A percentile compares a stretch with the other conserved stretches of the same genome.
Conservation (phyloP, 2,888 invertebrate species). For the Prosopocoilus inquinatus region DNA sequence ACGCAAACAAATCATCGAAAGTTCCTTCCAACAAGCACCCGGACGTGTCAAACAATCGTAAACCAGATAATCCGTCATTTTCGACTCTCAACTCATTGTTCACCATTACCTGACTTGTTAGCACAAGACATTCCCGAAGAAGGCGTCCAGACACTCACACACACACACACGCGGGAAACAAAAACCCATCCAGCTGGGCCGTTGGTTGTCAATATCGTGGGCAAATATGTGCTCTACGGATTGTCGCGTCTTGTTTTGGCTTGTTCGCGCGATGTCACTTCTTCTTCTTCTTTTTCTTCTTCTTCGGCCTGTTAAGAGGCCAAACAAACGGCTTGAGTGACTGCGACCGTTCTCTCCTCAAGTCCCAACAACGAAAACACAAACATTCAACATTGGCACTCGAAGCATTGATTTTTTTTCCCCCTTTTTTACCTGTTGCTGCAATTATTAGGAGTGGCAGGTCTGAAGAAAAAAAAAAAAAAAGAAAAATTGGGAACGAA, state of each 20-base stretch:
- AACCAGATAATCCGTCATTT: too few species aligned
- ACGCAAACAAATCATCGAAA: too few species aligned
- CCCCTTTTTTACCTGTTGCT: too few species aligned
- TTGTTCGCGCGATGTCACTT: slow-evolving; percentile 49
- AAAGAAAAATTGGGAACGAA: too few species aligned
- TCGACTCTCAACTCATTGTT: too few species aligned
- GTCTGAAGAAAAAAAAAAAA: too few species aligned
- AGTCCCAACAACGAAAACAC: slow-evolving; percentile 16
- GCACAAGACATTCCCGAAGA: slow-evolving; percentile 26
- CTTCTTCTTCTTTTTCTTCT: too few species aligned
- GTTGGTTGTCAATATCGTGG: slow-evolving; percentile 44
- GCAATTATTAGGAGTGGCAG: too few species aligned
- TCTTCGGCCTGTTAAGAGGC: slow-evolving; percentile 40
- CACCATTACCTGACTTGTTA: neutral
- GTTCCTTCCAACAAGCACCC: too few species aligned
- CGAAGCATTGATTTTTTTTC: too few species aligned
- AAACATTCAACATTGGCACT: slow-evolving; percentile 10
- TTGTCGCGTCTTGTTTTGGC: slow-evolving; percentile 48
- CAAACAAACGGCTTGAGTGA: slow-evolving; percentile 36
- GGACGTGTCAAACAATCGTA: too few species aligned
- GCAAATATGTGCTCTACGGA: slow-evolving; percentile 48
- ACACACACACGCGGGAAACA: slow-evolving; percentile 32
- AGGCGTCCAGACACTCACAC: slow-evolving; percentile 22
- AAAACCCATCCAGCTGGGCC: slow-evolving; percentile 40
- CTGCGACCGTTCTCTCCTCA: slow-evolving; percentile 18